Percentiles rank a stretch among this genome's conserved stretches.
These are phyloP conservation scores for Dolichallabes microphthalmus DNA, from an alignment of 2,113 vertebrate genomes.

Conservation along the genomic window DNA sequence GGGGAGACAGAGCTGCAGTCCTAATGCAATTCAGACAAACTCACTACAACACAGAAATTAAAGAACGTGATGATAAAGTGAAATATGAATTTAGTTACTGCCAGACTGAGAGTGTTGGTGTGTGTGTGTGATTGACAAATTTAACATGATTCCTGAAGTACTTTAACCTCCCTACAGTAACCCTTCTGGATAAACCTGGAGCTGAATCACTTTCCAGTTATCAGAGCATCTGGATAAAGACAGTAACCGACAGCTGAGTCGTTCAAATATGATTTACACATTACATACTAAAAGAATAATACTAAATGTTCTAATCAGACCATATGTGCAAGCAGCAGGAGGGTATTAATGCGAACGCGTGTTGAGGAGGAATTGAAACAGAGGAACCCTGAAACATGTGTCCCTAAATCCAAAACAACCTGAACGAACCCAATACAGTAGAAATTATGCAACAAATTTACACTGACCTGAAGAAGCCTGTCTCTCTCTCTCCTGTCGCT, in stretches of 20 bases:
- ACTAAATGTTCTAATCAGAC: not conserved
- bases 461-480: constrained; percentile 70
- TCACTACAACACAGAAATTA: not conserved
- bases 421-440: not conserved
- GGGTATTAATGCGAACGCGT: not conserved
- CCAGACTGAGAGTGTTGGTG: too few relatives aligned
- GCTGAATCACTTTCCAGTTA: not conserved
- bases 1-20: not conserved
- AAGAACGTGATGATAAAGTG: not conserved
- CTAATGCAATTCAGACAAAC: too few relatives aligned
- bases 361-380: not conserved
- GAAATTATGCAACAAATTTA: not conserved
- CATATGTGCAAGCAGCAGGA: not conserved
- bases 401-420: not conserved
- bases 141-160: not conserved
- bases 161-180: not conserved
- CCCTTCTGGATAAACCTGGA: not conserved
- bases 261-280: not conserved
- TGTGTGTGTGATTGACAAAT: not conserved
- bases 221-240: not conserved
- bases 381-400: not conserved
- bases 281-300: not conserved
- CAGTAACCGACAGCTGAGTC: not conserved
- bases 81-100: not conserved
- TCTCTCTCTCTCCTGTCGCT: constrained; percentile 67